Base-by-base conservation (phyloP, 2,888 invertebrate genomes). In the Dermolepida albohirtum region DNA sequence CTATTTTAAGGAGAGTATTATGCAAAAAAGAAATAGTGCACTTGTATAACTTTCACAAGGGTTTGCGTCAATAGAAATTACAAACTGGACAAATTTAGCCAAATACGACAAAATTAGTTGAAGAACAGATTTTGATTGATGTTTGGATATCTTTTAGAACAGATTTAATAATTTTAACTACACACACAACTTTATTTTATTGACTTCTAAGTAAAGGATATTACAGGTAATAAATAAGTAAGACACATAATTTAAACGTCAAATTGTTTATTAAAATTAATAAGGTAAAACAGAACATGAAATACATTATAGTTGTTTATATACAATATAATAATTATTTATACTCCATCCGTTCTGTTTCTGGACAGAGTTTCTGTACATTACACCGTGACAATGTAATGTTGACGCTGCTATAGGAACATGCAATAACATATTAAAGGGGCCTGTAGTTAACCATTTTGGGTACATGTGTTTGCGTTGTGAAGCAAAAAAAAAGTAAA, bases 211-310 rank as follows among this genome's bases (percentile, higher is more conserved):
- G n/a, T n/a, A n/a, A n/a, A n/a, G n/a, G n/a, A n/a, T n/a, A n/a
- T n/a, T n/a, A n/a, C n/a, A n/a, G n/a, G 43, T 34, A 47, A 14
- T 40, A 5, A 55, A 66, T 34, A 34, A 63, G 51, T 27, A 68
- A 50, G 51, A 65, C 43, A 62, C 43, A 49, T 11, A 64, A 54
- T 27, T 64, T 78, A 80, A 83, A 83, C 83, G 83, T 82, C 82
- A 82, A 83, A 82, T 83, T 82, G 81, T 83, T 83, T 83, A 83
- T 83, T 83, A 83, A 83, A 83, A 83, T 83, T 82, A 83, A 83
- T 83, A 83, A 83, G 82, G 76, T 82, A 83, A 83, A 83, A 83
- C 83, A 84, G 83, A 84, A 84, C 83, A 82, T 82, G 82, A 81
- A 82, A 82, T 82, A 83, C 81, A 82, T 82, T 81, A 78, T 76